phyloP scores from a whole-genome alignment of 2,797 vertebrate genomes.

The Poeciliopsis presidionis region DNA sequence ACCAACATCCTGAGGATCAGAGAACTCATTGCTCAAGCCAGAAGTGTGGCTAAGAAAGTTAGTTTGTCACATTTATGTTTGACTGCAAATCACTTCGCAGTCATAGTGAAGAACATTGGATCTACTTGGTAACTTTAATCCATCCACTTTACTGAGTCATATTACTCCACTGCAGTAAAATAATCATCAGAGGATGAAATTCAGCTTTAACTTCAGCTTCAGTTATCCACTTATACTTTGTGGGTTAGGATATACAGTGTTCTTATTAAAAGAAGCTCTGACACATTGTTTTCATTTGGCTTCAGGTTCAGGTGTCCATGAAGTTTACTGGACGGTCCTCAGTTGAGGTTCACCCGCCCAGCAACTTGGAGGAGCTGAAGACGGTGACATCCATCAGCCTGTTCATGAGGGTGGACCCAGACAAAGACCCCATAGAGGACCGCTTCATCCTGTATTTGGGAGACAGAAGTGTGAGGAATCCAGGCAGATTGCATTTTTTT shows the following conservation, averaged over 20 bases:
- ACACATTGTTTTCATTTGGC: not conserved
- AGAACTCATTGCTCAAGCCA: slow-evolving; percentile 95
- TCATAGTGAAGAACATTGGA: not conserved
- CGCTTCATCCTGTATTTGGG: slow-evolving; percentile 95
- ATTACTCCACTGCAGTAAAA: not conserved
- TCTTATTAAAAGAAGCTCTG: not conserved
- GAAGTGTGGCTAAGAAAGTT: slow-evolving; percentile 96
- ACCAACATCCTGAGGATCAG: slow-evolving; percentile 92
- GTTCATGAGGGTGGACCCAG: slow-evolving; percentile 88
- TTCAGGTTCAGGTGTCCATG: slow-evolving; percentile 97
- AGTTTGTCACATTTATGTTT: slow-evolving; percentile 3
- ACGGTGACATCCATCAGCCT: slow-evolving; percentile 92
- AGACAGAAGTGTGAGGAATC: slow-evolving; percentile 87
- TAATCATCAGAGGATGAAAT: not conserved
- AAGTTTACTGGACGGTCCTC: slow-evolving; percentile 93
- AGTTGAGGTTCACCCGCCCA: slow-evolving; percentile 90
- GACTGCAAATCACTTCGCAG: not conserved
- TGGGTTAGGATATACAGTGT: not conserved
- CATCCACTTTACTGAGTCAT: not conserved
- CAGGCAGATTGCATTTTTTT: not conserved
- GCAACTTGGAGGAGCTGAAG: slow-evolving; percentile 89
- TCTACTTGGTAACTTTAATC: not conserved
- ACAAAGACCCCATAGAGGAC: slow-evolving; percentile 83
- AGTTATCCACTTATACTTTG: not conserved
- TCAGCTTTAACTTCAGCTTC: not conserved